Evolutionary conservation across 2,113 vertebrate genomes (phyloP), one percentile per base, ranked within the genome.

Genomic region (Lepidothrix coronata): DNA sequence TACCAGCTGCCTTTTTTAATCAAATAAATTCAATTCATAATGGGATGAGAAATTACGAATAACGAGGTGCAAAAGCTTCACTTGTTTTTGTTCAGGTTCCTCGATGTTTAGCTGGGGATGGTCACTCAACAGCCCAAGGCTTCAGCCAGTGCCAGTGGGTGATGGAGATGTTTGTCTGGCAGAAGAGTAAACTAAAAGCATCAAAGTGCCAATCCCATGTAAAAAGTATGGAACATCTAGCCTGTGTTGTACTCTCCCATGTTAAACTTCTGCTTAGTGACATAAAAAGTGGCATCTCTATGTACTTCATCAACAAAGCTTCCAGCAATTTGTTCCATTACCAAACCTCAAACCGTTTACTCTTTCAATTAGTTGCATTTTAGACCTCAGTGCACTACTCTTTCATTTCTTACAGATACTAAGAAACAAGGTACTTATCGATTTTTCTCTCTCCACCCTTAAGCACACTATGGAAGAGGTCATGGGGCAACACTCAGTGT

Each of bases 1-100:
- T 80, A 94, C 75, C 83, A 86, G 76, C 55, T 84, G 88, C 78
- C 54, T 91, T 85, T 75, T 70, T 2, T 3, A 95, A 84, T 88
- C 80, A 86, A 85, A 68, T 75, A 58, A 65, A 63, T 65, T 46
- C 43, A 77, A 54, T 65, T 89, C 43, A 75, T 67, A 86, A 59
- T 21, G 31, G 63, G 43, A 71, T 10, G 23, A 80, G 62, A 87
- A 62, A 72, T 37, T 48, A 54, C 2, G 3, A 85, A 75, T 9
- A 70, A 44, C 37, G 67, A 89, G 35, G 59, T 86, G 75, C 2
- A 5, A 89, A 81, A 80, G 28, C 27, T 63, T 62, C 4, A 2
- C 16, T 79, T 68, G 41, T 9, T 81, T 88, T 82, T 79, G 33
- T 63, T 83, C 7, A 23, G 12, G 65, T 62, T 89, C 30, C 54